A percentile compares a stretch with the other conserved stretches of the same genome.
Conservation (phyloP, 1,140 invertebrate species). For the Archivesica marissinica region DNA sequence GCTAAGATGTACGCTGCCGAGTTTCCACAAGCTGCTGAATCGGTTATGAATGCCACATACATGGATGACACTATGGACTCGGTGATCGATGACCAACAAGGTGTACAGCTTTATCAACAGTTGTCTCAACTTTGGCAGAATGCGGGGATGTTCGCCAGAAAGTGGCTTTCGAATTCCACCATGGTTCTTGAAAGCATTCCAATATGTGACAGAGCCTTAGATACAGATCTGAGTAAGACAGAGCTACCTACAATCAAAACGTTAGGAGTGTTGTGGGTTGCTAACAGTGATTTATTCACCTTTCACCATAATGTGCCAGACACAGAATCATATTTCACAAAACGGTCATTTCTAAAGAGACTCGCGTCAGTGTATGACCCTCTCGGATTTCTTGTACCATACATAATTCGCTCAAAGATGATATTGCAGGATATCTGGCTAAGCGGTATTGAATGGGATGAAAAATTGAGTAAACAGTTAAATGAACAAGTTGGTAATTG, state of each 20-base stretch:
- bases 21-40: constrained; percentile 39
- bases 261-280: constrained; percentile 55
- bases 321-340: constrained; percentile 29
- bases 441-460: constrained; percentile 50
- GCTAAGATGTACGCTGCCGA: not conserved
- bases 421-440: constrained; percentile 60
- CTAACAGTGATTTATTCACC: constrained; percentile 58
- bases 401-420: constrained; percentile 37
- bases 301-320: constrained; percentile 31
- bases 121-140: constrained; percentile 25
- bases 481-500: constrained; percentile 5
- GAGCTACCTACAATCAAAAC: constrained; percentile 59
- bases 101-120: constrained; percentile 35
- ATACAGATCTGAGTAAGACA: constrained; percentile 47
- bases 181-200: constrained; percentile 36
- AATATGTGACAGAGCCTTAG: constrained; percentile 25
- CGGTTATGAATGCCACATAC: constrained; percentile 55
- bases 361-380: constrained; percentile 55
- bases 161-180: constrained; percentile 62
- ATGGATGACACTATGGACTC: constrained; percentile 63
- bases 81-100: constrained; percentile 31
- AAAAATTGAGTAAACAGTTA: not conserved
- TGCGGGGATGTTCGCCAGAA: constrained; percentile 57
- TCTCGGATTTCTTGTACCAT: constrained; percentile 53
- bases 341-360: constrained; percentile 39